phyloP scores from a whole-genome alignment of 2,113 vertebrate genomes.

The Cranoglanis bouderius region DNA sequence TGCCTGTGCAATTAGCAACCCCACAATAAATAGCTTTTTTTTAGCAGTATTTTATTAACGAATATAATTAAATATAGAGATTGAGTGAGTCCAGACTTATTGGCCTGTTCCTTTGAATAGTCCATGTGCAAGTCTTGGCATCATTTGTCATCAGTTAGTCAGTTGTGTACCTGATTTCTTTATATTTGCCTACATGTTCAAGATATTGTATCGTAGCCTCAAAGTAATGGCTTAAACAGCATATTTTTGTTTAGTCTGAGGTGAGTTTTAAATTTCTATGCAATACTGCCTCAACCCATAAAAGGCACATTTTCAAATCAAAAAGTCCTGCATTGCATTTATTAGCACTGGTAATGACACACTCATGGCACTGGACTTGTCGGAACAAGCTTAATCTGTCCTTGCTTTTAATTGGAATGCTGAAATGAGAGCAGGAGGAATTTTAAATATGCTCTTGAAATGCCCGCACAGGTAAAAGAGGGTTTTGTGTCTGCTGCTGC shows the following conservation, averaged over 20 bases:
- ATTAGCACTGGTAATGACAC: slow-evolving; percentile 39
- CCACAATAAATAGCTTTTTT: background rate
- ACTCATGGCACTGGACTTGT: slow-evolving; percentile 56
- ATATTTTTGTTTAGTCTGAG: background rate
- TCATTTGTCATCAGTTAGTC: background rate
- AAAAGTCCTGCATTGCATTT: slow-evolving; percentile 19
- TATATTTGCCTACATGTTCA: background rate
- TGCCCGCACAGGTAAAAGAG: slow-evolving; percentile 69
- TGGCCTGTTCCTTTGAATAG: background rate
- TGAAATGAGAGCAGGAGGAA: slow-evolving; percentile 59
- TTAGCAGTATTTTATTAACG: background rate
- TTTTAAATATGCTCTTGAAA: slow-evolving; percentile 67
- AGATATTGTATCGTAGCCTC: background rate
- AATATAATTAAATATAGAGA: background rate
- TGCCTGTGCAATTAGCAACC: background rate
- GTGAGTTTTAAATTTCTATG: background rate
- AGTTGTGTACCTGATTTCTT: background rate
- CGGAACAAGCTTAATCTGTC: slow-evolving; percentile 61
- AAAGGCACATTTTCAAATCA: background rate
- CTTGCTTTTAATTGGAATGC: slow-evolving; percentile 59
- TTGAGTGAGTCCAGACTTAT: background rate
- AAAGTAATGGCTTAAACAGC: background rate
- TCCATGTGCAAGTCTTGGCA: background rate
- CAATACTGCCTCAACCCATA: background rate
- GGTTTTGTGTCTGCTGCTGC: slow-evolving; percentile 59